Percentiles rank a stretch among this genome's conserved stretches.
Conservation (phyloP, 2,113 vertebrate genomes). For the Megaceryle maxima region DNA sequence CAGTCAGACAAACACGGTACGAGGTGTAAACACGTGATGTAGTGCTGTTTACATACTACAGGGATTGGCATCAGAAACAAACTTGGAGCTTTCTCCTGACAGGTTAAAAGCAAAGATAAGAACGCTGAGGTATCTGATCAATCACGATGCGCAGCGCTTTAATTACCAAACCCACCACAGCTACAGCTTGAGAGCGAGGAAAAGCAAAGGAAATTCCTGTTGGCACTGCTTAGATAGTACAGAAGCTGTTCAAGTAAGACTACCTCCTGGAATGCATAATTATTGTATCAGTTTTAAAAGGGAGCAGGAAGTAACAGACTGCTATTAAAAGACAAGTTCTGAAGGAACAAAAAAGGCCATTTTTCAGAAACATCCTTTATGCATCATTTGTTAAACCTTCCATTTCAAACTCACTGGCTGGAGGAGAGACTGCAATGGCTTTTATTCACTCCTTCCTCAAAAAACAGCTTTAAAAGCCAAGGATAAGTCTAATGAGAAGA, state of each 20-base stretch:
- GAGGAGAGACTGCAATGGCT: neutral
- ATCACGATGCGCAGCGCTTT: neutral
- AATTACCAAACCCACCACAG: neutral
- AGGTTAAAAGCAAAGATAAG: neutral
- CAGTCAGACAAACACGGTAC: neutral
- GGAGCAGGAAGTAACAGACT: neutral
- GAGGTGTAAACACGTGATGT: neutral
- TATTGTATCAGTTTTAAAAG: neutral
- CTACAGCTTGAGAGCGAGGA: neutral
- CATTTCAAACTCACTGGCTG: neutral
- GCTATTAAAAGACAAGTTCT: neutral
- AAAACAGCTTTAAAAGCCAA: neutral
- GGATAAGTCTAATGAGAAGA: neutral
- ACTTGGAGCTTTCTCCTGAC: neutral
- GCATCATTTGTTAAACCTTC: neutral
- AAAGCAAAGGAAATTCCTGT: neutral
- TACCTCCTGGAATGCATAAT: neutral
- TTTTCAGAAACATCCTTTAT: slow-evolving; percentile 13
- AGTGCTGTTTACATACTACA: neutral
- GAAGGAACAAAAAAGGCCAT: neutral
- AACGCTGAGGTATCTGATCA: neutral
- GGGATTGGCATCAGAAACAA: neutral
- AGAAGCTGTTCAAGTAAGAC: neutral
- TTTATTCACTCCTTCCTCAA: neutral
- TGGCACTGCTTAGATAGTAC: neutral